phyloP scores from a whole-genome alignment of 2,888 invertebrate genomes.

The Druceiella hillmani region DNA sequence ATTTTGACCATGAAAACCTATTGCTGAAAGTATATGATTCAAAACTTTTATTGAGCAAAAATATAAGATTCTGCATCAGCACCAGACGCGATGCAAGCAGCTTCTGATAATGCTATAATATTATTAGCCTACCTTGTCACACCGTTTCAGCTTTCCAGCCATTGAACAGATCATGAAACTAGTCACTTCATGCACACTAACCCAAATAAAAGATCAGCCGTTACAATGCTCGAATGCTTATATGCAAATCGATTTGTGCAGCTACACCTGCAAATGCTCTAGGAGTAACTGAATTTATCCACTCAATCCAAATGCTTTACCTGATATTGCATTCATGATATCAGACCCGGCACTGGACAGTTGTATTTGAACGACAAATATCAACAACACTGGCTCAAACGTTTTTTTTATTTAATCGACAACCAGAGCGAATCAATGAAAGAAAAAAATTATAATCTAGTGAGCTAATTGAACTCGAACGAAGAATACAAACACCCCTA shows the following conservation, averaged over 20 bases:
- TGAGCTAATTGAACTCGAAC: background rate
- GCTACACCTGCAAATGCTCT: constrained; percentile 22
- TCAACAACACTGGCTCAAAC: no score
- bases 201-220: constrained; percentile 21
- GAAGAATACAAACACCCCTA: constrained; percentile 4
- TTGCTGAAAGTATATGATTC: constrained; percentile 26
- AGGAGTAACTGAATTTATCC: constrained; percentile 22
- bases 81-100: constrained; percentile 22
- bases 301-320: constrained; percentile 19
- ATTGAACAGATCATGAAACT: constrained; percentile 19
- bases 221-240: constrained; percentile 18
- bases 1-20: constrained; percentile 24
- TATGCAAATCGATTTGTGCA: constrained; percentile 20
- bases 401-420: no score
- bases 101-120: constrained; percentile 24
- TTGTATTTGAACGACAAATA: no score
- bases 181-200: constrained; percentile 23
- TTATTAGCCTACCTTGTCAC: constrained; percentile 24
- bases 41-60: constrained; percentile 19
- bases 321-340: constrained; percentile 19
- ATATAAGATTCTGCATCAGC: constrained; percentile 23
- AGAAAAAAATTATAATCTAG: no score
- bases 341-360: constrained; percentile 12
- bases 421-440: no score
- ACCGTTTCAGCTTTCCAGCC: constrained; percentile 24